phyloP scores from a whole-genome alignment of 2,888 invertebrate species.

The Perithous albicinctus region DNA sequence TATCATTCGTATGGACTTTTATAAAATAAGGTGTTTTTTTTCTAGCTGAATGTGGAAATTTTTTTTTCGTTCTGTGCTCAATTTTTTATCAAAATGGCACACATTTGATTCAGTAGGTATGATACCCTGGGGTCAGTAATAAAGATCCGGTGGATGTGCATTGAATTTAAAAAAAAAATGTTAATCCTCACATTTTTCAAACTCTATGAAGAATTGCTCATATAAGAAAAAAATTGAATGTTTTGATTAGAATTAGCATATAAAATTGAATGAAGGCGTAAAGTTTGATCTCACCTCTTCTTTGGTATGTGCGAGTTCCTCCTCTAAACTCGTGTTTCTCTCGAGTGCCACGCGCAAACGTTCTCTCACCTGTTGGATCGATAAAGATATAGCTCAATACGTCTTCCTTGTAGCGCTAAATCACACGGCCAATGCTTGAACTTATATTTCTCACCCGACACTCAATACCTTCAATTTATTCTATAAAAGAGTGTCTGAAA shows the following conservation, averaged over 20 bases:
- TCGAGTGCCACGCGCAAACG: conserved; percentile 98
- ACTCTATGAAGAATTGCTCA: too few species aligned
- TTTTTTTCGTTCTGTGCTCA: too few species aligned
- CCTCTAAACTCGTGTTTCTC: conserved; percentile 97
- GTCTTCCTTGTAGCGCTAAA: background rate
- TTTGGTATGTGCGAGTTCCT: conserved; percentile 97
- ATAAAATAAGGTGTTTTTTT: too few species aligned
- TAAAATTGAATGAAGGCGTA: background rate
- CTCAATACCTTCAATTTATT: background rate
- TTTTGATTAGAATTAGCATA: conserved; percentile 13
- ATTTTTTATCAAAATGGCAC: too few species aligned
- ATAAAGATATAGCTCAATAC: conserved; percentile 23
- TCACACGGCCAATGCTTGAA: background rate
- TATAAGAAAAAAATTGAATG: too few species aligned
- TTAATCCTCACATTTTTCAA: too few species aligned
- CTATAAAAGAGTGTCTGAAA: background rate
- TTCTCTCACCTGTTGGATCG: conserved; percentile 93
- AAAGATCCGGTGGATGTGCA: too few species aligned
- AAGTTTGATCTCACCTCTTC: conserved; percentile 94
- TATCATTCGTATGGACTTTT: too few species aligned
- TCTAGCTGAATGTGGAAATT: too few species aligned
- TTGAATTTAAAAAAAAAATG: too few species aligned
- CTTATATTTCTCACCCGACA: background rate
- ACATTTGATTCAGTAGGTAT: too few species aligned
- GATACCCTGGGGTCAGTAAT: too few species aligned